phyloP scores from a whole-genome alignment of 2,797 vertebrate species.

The Poeciliopsis gracilis region DNA sequence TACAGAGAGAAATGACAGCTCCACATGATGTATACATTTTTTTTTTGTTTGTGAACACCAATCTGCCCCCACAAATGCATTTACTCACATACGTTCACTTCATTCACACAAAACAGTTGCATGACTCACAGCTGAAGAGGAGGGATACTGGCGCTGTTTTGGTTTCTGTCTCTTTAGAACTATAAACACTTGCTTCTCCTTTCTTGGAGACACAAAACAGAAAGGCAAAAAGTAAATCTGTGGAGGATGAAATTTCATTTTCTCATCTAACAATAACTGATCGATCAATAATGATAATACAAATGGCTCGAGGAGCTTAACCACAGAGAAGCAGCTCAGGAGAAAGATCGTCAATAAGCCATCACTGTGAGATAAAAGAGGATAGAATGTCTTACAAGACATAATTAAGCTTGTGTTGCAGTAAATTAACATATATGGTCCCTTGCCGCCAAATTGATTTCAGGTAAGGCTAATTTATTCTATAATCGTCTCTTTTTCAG shows the following conservation, averaged over 20 bases:
- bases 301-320: slow-evolving; percentile 66
- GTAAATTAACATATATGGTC: slow-evolving; percentile 55
- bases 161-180: slow-evolving; percentile 75
- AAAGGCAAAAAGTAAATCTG: slow-evolving; percentile 34
- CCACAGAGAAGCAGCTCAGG: slow-evolving; percentile 72
- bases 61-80: slow-evolving; percentile 52
- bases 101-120: slow-evolving; percentile 75
- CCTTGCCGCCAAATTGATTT: slow-evolving; percentile 50
- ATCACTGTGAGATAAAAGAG: slow-evolving; percentile 36
- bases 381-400: slow-evolving; percentile 33
- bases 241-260: slow-evolving; percentile 51
- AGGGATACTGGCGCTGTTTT: slow-evolving; percentile 82
- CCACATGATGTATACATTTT: slow-evolving; percentile 49
- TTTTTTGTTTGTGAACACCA: slow-evolving; percentile 44
- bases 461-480: slow-evolving; percentile 53
- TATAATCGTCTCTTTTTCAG: slow-evolving; percentile 40
- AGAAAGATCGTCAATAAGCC: slow-evolving; percentile 48
- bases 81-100: slow-evolving; percentile 39
- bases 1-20: slow-evolving; percentile 79
- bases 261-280: slow-evolving; percentile 39
- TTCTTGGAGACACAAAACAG: slow-evolving; percentile 48
- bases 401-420: slow-evolving; percentile 54
- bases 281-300: slow-evolving; percentile 53
- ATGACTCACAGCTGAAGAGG: slow-evolving; percentile 74
- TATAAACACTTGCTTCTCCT: slow-evolving; percentile 73